These are phyloP conservation scores for Dicerorhinus sumatrensis DNA, from an alignment of 2,113 vertebrate species.

Conservation along the genomic window DNA sequence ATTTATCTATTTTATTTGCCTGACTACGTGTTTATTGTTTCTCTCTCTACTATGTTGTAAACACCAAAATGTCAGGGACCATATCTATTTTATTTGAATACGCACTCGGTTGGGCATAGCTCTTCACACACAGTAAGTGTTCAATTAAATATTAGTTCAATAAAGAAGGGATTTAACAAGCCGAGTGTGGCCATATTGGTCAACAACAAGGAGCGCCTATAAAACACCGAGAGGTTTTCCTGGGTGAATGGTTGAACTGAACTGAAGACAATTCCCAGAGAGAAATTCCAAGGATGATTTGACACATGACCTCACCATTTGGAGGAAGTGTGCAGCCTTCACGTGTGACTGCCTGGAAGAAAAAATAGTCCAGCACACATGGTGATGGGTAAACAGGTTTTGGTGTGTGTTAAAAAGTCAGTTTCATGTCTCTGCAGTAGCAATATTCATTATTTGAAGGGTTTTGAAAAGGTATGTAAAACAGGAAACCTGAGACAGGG, in stretches of 20 bases:
- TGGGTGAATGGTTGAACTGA: not conserved
- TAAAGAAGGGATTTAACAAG: not conserved
- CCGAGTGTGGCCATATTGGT: not conserved
- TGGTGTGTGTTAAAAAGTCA: not conserved
- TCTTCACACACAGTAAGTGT: not conserved
- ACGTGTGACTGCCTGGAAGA: accelerated
- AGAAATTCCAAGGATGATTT: not conserved
- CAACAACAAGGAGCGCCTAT: not conserved
- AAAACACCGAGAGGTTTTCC: not conserved
- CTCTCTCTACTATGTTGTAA: not conserved
- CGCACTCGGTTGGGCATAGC: not conserved
- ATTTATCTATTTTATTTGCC: not conserved
- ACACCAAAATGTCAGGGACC: not conserved
- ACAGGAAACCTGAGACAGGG: not conserved
- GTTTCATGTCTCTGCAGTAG: not conserved
- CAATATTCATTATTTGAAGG: not conserved
- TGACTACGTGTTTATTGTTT: not conserved
- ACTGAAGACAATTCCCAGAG: not conserved
- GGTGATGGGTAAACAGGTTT: not conserved
- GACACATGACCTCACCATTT: not conserved
- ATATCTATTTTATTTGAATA: not conserved
- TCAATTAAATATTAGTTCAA: not conserved
- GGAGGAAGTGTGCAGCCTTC: not conserved
- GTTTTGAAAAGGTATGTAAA: not conserved
- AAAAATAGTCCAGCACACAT: accelerated